phyloP scores from a whole-genome alignment of 2,113 vertebrate species.

The Nothobranchius kuhntae region DNA sequence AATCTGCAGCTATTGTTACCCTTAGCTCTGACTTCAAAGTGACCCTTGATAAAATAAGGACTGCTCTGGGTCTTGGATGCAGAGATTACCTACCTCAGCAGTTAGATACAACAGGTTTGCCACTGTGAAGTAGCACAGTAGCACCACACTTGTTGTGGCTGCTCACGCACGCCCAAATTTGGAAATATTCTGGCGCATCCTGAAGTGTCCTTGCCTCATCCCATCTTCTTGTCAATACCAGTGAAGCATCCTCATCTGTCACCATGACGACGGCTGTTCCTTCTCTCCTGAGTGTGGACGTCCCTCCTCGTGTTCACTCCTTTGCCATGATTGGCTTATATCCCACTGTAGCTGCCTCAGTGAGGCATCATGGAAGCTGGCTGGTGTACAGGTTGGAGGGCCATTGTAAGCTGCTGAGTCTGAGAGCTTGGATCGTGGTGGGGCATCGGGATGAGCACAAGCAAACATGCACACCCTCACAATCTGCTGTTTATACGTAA shows the following conservation, averaged over 20 bases:
- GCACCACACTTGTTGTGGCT: neutral
- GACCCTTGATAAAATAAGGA: constrained; percentile 25
- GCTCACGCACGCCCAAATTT: constrained; percentile 28
- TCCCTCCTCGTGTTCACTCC: constrained; percentile 51
- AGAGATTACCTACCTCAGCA: constrained; percentile 2
- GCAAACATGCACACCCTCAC: constrained; percentile 28
- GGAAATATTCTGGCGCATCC: constrained; percentile 44
- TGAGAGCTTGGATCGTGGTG: constrained; percentile 40
- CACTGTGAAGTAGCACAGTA: neutral
- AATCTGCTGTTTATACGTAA: constrained; percentile 27
- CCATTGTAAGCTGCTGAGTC: constrained; percentile 53
- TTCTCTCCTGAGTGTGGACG: constrained; percentile 46
- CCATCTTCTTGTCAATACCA: constrained; percentile 63
- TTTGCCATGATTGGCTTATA: constrained; percentile 58
- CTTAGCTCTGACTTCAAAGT: constrained; percentile 23
- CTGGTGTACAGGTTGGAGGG: constrained; percentile 58
- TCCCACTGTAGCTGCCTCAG: constrained; percentile 47
- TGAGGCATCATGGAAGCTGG: constrained; percentile 33
- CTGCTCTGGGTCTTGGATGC: constrained; percentile 15
- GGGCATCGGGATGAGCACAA: constrained; percentile 23
- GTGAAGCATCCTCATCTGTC: constrained; percentile 72
- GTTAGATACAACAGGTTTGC: constrained; percentile 15
- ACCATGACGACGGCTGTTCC: constrained; percentile 62
- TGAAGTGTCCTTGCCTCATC: constrained; percentile 62
- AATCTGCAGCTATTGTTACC: constrained; percentile 42